Percentiles rank a stretch among this genome's conserved stretches.
Evolutionary conservation across 2,797 vertebrate species (phyloP).

Genomic region (Odontamblyopus lacepedii): DNA sequence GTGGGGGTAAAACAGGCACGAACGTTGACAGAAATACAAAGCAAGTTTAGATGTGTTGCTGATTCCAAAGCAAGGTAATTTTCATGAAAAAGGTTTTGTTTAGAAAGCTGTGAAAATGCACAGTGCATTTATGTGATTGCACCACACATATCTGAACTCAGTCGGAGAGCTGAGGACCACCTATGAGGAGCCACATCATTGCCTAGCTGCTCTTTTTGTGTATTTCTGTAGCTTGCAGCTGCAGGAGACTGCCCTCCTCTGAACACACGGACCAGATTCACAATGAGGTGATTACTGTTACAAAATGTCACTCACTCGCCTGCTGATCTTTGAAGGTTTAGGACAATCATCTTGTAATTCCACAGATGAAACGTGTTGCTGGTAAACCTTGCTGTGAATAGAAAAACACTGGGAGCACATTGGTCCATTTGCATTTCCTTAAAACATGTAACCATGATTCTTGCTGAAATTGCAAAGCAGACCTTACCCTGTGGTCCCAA

Average conservation of each 20-base stretch:
- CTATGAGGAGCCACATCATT: slow-evolving; percentile 37
- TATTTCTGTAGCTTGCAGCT: slow-evolving; percentile 21
- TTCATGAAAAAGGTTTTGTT: slow-evolving; percentile 25
- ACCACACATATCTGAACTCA: slow-evolving; percentile 47
- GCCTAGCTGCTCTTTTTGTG: slow-evolving; percentile 30
- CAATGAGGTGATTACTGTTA: slow-evolving; percentile 61
- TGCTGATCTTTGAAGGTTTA: slow-evolving; percentile 28
- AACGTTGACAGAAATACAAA: slow-evolving; percentile 59
- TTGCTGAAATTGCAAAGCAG: slow-evolving; percentile 49
- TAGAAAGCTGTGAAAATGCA: slow-evolving; percentile 59
- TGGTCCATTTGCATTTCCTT: slow-evolving; percentile 17
- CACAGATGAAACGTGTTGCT: slow-evolving; percentile 20
- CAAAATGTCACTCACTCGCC: slow-evolving; percentile 54
- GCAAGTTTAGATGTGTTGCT: slow-evolving; percentile 30
- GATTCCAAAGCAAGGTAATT: slow-evolving; percentile 25
- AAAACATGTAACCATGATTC: slow-evolving; percentile 30
- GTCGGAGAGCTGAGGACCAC: slow-evolving; percentile 50
- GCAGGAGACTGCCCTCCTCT: slow-evolving; percentile 32
- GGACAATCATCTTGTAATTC: slow-evolving; percentile 52
- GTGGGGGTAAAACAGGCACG: slow-evolving; percentile 18
- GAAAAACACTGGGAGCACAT: slow-evolving; percentile 3
- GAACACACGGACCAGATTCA: slow-evolving; percentile 53
- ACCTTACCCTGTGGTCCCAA: slow-evolving; percentile 52
- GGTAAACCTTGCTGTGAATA: slow-evolving; percentile 19
- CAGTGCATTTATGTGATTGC: slow-evolving; percentile 48